Evolutionary conservation across 2,113 vertebrate genomes (phyloP), one percentile per base, ranked within the genome.

Genomic region (Potamarius usumacintae): DNA sequence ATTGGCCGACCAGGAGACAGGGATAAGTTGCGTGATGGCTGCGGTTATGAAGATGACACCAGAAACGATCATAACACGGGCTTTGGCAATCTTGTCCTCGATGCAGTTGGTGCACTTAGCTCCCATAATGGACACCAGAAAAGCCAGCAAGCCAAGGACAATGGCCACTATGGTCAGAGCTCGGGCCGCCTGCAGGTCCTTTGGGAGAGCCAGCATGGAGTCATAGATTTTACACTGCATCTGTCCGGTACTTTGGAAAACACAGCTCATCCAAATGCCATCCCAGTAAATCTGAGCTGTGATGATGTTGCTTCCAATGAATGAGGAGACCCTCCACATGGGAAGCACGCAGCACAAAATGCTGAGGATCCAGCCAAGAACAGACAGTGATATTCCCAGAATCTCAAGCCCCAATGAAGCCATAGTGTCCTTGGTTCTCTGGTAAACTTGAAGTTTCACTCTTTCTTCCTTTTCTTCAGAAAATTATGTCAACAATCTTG

Each of bases 51-150:
- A 99, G 20, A 95, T 90, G 60, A 95, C 96, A 0, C 98, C 98
- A 0, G 97, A 94, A 25, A 94, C 80, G 2, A 97, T 96, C 95
- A 97, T 97, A 94, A 98, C 96, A 92, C 95, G 96, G 93, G 97
- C 96, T 90, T 99, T 99, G 71, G 93, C 86, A 0, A 89, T 91
- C 30, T 99, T 97, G 0, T 97, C 97, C 74, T 98, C 96, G 62
- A 98, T 95, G 86, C 98, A 99, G 93, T 96, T 96, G 91, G 98
- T 99, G 92, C 98, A 99, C 93, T 99, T 97, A 42, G 97, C 98
- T 0, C 97, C 98, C 60, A 96, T 93, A 7, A 98, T 92, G 81
- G 98, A 92, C 60, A 99, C 94, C 60, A 99, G 89, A 7, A 98
- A 93, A 1, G 95, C 97, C 20, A 98, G 63, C 20, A 95, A 8